These are phyloP conservation scores for Aplodontia rufa DNA, from an alignment of 2,113 vertebrate genomes.

Conservation along the genomic window DNA sequence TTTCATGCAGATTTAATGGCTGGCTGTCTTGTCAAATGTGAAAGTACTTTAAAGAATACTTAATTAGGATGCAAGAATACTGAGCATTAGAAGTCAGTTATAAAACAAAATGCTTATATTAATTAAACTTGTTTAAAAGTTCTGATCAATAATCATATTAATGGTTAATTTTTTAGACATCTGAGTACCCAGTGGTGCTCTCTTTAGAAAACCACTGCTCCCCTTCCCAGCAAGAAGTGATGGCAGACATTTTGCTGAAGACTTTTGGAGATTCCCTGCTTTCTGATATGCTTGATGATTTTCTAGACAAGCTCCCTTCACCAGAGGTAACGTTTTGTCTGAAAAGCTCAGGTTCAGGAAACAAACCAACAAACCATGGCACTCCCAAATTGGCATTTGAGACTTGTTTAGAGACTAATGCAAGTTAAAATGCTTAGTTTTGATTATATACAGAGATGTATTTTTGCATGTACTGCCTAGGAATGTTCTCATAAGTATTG, in stretches of 20 bases:
- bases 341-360: background rate
- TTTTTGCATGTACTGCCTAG: background rate
- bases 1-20: background rate
- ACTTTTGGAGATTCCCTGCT: conserved; percentile 88
- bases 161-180: conserved; percentile 83
- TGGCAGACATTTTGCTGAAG: conserved; percentile 85
- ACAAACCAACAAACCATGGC: background rate
- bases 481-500: background rate
- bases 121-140: background rate
- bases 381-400: background rate
- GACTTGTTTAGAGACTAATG: background rate
- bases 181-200: conserved; percentile 91
- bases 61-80: background rate
- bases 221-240: conserved; percentile 88
- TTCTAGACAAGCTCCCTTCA: conserved; percentile 85
- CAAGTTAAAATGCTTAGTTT: conserved; percentile 10
- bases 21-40: background rate
- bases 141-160: conserved; percentile 38
- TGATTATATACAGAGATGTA: background rate
- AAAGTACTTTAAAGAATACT: conserved; percentile 17
- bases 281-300: conserved; percentile 77
- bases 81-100: background rate
- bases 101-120: conserved; percentile 3
- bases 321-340: conserved; percentile 88
- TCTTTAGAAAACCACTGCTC: conserved; percentile 95